These are phyloP conservation scores for Tribolium freemani DNA, from an alignment of 2,888 invertebrate species.

Conservation along the genomic window DNA sequence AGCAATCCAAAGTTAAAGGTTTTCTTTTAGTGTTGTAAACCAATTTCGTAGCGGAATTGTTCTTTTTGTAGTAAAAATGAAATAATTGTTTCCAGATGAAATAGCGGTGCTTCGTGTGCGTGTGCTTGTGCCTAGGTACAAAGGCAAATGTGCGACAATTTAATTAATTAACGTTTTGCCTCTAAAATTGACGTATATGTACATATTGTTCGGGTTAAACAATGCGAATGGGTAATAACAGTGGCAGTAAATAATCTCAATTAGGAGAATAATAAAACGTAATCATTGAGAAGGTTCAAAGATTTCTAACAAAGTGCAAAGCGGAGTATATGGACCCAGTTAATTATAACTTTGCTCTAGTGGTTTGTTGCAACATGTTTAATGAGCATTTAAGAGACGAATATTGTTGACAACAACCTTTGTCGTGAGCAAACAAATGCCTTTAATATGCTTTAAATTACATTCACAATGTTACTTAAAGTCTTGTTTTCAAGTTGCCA, in stretches of 20 bases:
- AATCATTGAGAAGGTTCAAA: constrained; percentile 12
- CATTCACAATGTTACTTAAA: constrained; percentile 25
- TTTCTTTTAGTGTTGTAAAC: not conserved
- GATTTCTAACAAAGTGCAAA: constrained; percentile 26
- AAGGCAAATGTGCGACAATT: constrained; percentile 17
- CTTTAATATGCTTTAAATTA: constrained; percentile 29
- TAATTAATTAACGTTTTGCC: constrained; percentile 19
- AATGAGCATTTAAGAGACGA: constrained; percentile 24
- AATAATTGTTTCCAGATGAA: constrained; percentile 1
- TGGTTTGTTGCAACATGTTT: constrained; percentile 31
- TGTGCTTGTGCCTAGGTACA: not conserved
- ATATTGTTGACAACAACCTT: constrained; percentile 16
- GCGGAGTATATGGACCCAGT: constrained; percentile 13
- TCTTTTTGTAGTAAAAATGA: not conserved
- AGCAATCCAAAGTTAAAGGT: constrained; percentile 2
- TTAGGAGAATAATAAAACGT: constrained; percentile 10
- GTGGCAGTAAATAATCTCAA: constrained; percentile 5
- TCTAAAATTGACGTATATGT: constrained; percentile 1
- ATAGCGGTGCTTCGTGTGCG: not conserved
- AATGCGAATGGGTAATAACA: constrained; percentile 9
- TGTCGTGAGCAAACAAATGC: constrained; percentile 26
- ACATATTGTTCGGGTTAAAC: constrained; percentile 14
- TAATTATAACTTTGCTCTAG: constrained; percentile 25
- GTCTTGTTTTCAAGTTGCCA: constrained; percentile 31
- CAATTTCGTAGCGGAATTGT: not conserved